A percentile compares a stretch with the other conserved stretches of the same genome.
These are phyloP conservation scores for Dione vanillae DNA, from an alignment of 2,888 invertebrate species.

Conservation along the genomic window DNA sequence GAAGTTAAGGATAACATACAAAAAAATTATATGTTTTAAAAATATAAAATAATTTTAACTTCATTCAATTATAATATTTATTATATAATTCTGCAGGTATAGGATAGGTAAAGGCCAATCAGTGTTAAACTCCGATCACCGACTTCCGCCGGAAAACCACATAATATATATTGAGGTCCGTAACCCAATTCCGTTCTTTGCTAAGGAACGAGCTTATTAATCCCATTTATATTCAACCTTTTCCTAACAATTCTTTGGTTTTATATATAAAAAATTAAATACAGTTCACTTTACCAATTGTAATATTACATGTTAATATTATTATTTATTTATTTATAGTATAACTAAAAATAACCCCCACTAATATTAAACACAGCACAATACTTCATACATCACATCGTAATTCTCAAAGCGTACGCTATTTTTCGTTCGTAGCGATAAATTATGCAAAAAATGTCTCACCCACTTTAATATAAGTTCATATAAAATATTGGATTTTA, in stretches of 20 bases:
- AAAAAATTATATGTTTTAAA: background rate
- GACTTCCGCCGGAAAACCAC: too few species aligned
- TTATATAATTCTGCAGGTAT: background rate
- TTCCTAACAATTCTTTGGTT: too few species aligned
- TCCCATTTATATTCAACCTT: too few species aligned
- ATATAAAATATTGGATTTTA: slow-evolving; percentile 24
- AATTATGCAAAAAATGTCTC: slow-evolving; percentile 26
- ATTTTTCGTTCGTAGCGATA: slow-evolving; percentile 19
- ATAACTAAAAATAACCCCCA: background rate
- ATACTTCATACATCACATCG: slow-evolving; percentile 15
- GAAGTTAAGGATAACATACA: background rate
- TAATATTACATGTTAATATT: too few species aligned
- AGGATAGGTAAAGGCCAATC: too few species aligned
- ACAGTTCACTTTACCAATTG: too few species aligned
- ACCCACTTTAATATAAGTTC: slow-evolving; percentile 24
- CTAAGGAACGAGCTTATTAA: too few species aligned
- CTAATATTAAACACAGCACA: background rate
- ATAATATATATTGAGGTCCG: background rate
- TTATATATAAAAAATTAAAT: too few species aligned
- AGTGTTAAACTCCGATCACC: too few species aligned
- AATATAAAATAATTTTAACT: slow-evolving; percentile 6
- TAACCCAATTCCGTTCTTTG: too few species aligned
- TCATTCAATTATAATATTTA: background rate
- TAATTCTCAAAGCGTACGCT: slow-evolving; percentile 20
- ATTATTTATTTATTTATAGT: too few species aligned